A percentile compares a stretch with the other conserved stretches of the same genome.
Evolutionary conservation across 2,797 vertebrate genomes (phyloP).

Genomic region (Chelon labrosus): DNA sequence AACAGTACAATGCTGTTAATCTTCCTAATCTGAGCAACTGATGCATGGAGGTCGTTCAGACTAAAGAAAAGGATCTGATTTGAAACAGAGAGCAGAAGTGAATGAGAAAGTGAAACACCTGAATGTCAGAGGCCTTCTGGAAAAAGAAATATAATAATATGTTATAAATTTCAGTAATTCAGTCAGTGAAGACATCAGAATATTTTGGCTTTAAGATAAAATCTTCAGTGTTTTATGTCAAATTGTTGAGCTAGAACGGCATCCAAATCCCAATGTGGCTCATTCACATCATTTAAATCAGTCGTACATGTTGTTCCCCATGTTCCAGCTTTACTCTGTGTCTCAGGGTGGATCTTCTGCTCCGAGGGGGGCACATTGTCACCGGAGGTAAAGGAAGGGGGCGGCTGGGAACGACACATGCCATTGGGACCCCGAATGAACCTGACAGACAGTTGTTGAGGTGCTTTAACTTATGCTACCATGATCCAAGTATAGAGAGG

Average conservation of each 20-base stretch:
- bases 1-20: conserved; percentile 64
- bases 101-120: not conserved
- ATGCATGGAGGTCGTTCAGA: conserved; percentile 65
- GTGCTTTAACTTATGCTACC: conserved; percentile 14
- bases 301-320: not conserved
- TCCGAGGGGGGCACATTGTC: conserved; percentile 57
- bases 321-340: not conserved
- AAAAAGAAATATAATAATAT: not conserved
- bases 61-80: conserved; percentile 22
- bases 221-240: not conserved
- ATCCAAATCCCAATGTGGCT: not conserved
- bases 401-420: conserved; percentile 23
- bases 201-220: not conserved
- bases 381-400: conserved; percentile 49
- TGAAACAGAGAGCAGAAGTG: not conserved
- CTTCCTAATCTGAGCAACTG: conserved; percentile 69
- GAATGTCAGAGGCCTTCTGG: not conserved
- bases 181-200: not conserved
- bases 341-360: conserved; percentile 23
- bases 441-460: conserved; percentile 1
- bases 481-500: conserved; percentile 46
- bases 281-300: not conserved
- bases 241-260: not conserved
- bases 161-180: not conserved
- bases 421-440: conserved; percentile 28